phyloP scores from a whole-genome alignment of 2,888 invertebrate species.

The Octodonta nipae region DNA sequence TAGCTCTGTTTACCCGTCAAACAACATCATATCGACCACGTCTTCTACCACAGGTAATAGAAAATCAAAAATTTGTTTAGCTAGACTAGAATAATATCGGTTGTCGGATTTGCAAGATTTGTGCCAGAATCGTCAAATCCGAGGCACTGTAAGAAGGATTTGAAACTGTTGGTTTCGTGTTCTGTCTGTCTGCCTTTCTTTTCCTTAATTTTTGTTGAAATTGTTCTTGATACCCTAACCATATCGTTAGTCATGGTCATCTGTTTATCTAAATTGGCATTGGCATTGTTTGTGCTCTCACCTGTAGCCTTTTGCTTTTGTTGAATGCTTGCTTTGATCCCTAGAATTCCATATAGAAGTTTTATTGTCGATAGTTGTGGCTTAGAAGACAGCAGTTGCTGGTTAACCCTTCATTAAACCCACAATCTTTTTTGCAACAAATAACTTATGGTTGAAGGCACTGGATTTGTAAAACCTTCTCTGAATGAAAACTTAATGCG shows the following conservation, averaged over 20 bases:
- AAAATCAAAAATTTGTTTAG: too few relatives aligned
- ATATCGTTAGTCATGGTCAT: constrained; percentile 97
- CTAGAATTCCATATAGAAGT: constrained; percentile 79
- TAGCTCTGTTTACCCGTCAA: too few relatives aligned
- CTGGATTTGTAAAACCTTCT: constrained; percentile 59
- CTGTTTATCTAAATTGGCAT: constrained; percentile 85
- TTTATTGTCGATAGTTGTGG: constrained; percentile 42
- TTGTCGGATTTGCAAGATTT: too few relatives aligned
- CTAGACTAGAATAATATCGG: too few relatives aligned
- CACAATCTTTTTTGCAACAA: constrained; percentile 50
- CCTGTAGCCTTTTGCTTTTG: constrained; percentile 84
- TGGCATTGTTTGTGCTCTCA: constrained; percentile 82
- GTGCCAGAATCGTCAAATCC: too few relatives aligned
- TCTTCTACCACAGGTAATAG: too few relatives aligned
- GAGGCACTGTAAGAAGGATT: too few relatives aligned
- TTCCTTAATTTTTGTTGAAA: constrained; percentile 75
- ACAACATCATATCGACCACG: too few relatives aligned
- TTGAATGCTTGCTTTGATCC: constrained; percentile 85
- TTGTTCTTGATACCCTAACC: constrained; percentile 82
- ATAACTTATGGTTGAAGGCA: constrained; percentile 49
- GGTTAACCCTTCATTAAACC: constrained; percentile 36
- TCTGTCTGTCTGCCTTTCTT: too few relatives aligned
- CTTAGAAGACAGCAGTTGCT: constrained; percentile 17
- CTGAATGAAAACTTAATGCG: constrained; percentile 77
- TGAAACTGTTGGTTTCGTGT: too few relatives aligned